Base-by-base conservation (phyloP, 2,113 vertebrate genomes). In the Scomber colias region DNA sequence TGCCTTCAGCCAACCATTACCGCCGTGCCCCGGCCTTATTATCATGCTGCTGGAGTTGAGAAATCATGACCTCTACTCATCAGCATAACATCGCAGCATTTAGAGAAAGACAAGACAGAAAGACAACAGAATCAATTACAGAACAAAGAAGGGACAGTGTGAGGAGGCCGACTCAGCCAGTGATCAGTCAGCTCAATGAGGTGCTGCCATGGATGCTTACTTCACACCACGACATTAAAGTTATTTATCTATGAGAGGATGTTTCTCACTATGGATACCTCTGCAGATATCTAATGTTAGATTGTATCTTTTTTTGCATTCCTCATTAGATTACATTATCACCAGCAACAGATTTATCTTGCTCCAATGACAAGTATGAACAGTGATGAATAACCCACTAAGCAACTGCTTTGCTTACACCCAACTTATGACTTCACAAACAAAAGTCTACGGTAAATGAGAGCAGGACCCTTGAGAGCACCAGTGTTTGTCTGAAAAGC, bases 41-140 rank as follows among this genome's bases (percentile, higher is more conserved):
- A 75, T 79, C 73, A 75, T 71, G 79, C 80, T 27, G 66, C 76
- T 21, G 44, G 71, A 75, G 78, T 63, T 15, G 13, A 30, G 31
- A 77, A 77, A 87, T 44, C 71, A 67, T 57, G 83, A 87, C 85
- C 87, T 66, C 75, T 46, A 17, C 75, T 78, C 61, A 65, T 70
- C 57, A 56, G 65, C 54, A 48, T 11, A 67, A 67, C 53, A 56
- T 17, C 0, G 17, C 57, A 16, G 62, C 75, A 62, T 55, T 75
- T 77, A 51, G n/a, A 15, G 4, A n/a, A 16, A 71, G 53, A 81
- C 51, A 65, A 71, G 57, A 67, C 6, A 31, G 9, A 5, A 53
- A 64, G 45, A 67, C 57, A 56, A 40, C 27, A 70, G 60, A 49
- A 74, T 71, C 51, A 11, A 16, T 71, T 70, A 54, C 14, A 14